phyloP scores from a whole-genome alignment of 2,797 vertebrate species.

The Taenioides sp. region DNA sequence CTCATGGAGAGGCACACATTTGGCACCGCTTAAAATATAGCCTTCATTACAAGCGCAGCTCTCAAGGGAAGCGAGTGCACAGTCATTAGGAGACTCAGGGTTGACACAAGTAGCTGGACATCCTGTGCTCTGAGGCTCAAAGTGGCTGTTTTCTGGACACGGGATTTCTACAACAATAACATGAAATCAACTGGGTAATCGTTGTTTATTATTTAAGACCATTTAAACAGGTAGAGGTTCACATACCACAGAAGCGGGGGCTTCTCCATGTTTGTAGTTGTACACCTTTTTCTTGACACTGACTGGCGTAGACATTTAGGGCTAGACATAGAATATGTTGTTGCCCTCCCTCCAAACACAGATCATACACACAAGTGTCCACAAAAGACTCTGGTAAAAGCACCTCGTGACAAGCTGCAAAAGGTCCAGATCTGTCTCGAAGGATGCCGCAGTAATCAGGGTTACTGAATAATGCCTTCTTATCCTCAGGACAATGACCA shows the following conservation, averaged over 20 bases:
- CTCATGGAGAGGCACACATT: slow-evolving; percentile 53
- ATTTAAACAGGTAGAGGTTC: neutral
- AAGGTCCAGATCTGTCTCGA: neutral
- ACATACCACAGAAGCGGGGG: slow-evolving; percentile 68
- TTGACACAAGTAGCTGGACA: slow-evolving; percentile 71
- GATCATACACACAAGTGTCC: slow-evolving; percentile 62
- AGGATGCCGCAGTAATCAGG: neutral
- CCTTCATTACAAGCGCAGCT: slow-evolving; percentile 70
- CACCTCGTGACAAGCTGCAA: neutral
- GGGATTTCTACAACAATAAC: slow-evolving; percentile 51
- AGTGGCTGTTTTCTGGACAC: slow-evolving; percentile 72
- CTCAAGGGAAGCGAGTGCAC: slow-evolving; percentile 54
- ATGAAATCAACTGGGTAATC: neutral
- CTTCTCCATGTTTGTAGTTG: slow-evolving; percentile 60
- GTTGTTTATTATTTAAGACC: neutral
- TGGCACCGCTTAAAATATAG: slow-evolving; percentile 61
- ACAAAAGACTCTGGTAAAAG: neutral
- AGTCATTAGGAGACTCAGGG: slow-evolving; percentile 51
- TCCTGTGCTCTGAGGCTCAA: slow-evolving; percentile 58
- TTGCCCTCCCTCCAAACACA: slow-evolving; percentile 64
- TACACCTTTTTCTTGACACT: slow-evolving; percentile 64
- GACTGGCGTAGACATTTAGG: slow-evolving; percentile 59
- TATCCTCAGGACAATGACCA: neutral
- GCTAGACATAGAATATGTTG: slow-evolving; percentile 67
- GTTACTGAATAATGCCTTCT: neutral